Base-by-base conservation (phyloP, 2,888 invertebrate genomes). In the Byasa hedistus region DNA sequence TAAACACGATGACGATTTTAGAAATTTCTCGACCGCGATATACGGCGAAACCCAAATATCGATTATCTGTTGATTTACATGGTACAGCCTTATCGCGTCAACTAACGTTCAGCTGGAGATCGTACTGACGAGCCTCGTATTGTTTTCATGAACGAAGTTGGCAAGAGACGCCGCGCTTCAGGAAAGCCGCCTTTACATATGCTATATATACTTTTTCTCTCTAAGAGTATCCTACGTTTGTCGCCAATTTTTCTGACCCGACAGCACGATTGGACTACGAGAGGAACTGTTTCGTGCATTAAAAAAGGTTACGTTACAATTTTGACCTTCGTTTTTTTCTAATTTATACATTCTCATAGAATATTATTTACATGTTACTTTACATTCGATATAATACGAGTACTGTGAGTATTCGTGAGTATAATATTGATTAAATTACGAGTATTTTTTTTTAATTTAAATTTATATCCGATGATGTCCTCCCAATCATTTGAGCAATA, bases 211-310 rank as follows among this genome's bases (percentile, higher is more conserved):
- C 27, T 39, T 59, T 73, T 76, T 74, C 78, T 76, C 72, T 73
- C 72, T 75, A 79, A 71, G 65, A 71, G 72, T 74, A 75, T 72
- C 72, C 75, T 71, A 76, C 75, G 71, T 72, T 54, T 69, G 77
- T 80, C 81, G 80, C 81, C 81, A 79, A 83, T 79, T 70, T 39
- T 73, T 83, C 84, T 82, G 86, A 84, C 80, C 86, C 84, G 78
- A 83, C 77, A 85, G 89, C 91, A 91, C 91, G 91, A 87, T 80
- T 73, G 59, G 79, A 85, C 89, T 90, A 89, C 84, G 74, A 86
- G 84, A 91, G 91, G 91, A 91, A 91, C 91, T 91, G 89, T 86
- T 85, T 91, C 91, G 91, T 91, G 91, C 91, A 85, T 86, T 66
- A 79, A 79, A 84, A 83, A 60, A 64, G 63, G 83, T 80, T 83